Percentiles rank a stretch among this genome's conserved stretches.
Evolutionary conservation across 2,888 invertebrate species (phyloP).

Genomic region (Drosophila mayaguana): DNA sequence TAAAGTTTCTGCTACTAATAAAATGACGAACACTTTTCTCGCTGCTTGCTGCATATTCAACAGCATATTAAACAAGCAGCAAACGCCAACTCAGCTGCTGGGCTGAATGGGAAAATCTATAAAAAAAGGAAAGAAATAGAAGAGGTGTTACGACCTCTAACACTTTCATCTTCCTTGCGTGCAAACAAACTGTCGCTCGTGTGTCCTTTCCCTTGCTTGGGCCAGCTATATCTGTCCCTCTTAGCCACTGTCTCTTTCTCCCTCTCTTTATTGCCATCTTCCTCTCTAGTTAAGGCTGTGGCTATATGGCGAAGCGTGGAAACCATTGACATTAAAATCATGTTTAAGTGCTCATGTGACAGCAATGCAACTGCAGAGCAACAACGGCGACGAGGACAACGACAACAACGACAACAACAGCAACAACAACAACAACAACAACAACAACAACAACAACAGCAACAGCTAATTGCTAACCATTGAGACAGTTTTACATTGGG

Average conservation of each 20-base stretch:
- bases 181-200: constrained; percentile 58
- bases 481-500: constrained; percentile 61
- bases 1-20: not conserved
- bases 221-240: not conserved
- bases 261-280: not conserved
- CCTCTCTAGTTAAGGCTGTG: constrained; percentile 21
- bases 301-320: constrained; percentile 47
- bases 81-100: constrained; percentile 24
- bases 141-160: constrained; percentile 67
- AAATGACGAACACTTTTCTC: constrained; percentile 1
- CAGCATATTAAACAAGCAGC: constrained; percentile 35
- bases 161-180: constrained; percentile 72
- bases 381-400: constrained; percentile 15
- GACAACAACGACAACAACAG: constrained; percentile 22
- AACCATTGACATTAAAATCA: constrained; percentile 83
- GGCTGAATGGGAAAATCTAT: constrained; percentile 56
- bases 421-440: constrained; percentile 30
- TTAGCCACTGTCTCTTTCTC: not conserved
- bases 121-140: constrained; percentile 34
- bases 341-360: constrained; percentile 80
- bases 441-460: constrained; percentile 22
- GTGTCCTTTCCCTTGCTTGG: constrained; percentile 22
- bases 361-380: constrained; percentile 63
- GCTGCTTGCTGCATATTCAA: constrained; percentile 16
- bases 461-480: constrained; percentile 70